Evolutionary conservation across 2,113 vertebrate genomes (phyloP).

Genomic region (Turdus rufiventris): DNA sequence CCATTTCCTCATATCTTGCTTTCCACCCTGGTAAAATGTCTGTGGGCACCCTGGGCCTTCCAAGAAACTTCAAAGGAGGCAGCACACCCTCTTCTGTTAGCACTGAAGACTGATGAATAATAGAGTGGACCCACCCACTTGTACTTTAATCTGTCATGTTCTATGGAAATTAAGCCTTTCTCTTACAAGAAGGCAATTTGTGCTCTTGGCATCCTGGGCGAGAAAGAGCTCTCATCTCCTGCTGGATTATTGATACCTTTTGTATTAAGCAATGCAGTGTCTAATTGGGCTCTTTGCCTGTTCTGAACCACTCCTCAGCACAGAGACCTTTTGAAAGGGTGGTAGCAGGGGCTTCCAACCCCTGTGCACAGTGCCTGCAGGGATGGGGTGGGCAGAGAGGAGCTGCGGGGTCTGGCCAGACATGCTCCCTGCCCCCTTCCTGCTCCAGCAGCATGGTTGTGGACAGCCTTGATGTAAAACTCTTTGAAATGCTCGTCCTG

Average conservation of each 20-base stretch:
- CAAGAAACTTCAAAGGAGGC: constrained; percentile 35
- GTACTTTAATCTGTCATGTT: constrained; percentile 56
- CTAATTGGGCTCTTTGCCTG: background rate
- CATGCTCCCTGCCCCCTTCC: background rate
- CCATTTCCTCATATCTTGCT: background rate
- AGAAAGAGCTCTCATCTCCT: constrained; percentile 18
- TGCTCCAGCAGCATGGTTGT: fast-evolving
- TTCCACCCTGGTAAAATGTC: background rate
- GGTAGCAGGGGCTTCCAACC: background rate
- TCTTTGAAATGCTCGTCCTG: background rate
- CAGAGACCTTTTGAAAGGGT: background rate
- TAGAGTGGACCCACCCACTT: constrained; percentile 61
- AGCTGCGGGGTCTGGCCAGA: background rate
- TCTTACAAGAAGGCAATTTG: constrained; percentile 58
- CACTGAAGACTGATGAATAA: constrained; percentile 54
- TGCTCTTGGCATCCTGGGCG: background rate
- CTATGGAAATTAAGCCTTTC: constrained; percentile 58
- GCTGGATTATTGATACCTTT: constrained; percentile 49
- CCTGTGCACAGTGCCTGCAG: background rate
- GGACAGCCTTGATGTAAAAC: background rate
- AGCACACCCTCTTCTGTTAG: constrained; percentile 19
- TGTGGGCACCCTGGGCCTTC: constrained; percentile 23
- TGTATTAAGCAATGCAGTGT: background rate
- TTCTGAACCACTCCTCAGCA: background rate
- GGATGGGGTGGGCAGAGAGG: background rate